These are phyloP conservation scores for Bagarius yarrelli DNA, from an alignment of 2,113 vertebrate species.

Conservation along the genomic window DNA sequence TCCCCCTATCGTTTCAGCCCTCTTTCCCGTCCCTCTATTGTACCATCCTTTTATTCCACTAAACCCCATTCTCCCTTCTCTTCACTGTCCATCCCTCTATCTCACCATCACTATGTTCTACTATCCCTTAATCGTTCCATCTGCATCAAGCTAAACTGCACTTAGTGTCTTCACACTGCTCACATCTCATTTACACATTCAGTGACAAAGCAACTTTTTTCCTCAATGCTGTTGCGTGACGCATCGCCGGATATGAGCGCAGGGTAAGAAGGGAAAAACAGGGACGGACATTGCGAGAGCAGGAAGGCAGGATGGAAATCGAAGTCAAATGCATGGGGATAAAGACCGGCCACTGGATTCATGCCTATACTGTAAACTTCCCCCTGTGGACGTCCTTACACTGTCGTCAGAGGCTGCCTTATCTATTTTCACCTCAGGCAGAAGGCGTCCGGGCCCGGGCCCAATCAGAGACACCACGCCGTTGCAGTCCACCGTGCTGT, in stretches of 20 bases:
- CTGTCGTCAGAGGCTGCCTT: constrained; percentile 86
- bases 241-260: background rate
- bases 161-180: background rate
- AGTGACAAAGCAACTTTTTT: background rate
- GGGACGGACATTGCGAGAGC: constrained; percentile 18
- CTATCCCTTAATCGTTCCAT: no score
- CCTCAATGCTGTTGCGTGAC: background rate
- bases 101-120: no score
- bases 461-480: constrained; percentile 97
- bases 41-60: no score
- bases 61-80: no score
- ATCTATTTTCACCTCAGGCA: constrained; percentile 98
- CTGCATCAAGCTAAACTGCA: no score
- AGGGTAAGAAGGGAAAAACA: constrained; percentile 33
- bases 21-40: no score
- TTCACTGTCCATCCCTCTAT: no score
- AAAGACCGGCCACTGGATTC: constrained; percentile 67
- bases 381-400: constrained; percentile 80
- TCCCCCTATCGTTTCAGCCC: no score
- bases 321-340: constrained; percentile 36
- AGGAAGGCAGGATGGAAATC: constrained; percentile 50
- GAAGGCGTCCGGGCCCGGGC: constrained; percentile 85
- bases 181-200: no score
- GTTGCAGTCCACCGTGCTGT: constrained; percentile 98
- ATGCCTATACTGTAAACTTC: constrained; percentile 78